Evolutionary conservation across 2,797 vertebrate genomes (phyloP), one percentile per base, ranked within the genome.

Genomic region (Momotus momota): DNA sequence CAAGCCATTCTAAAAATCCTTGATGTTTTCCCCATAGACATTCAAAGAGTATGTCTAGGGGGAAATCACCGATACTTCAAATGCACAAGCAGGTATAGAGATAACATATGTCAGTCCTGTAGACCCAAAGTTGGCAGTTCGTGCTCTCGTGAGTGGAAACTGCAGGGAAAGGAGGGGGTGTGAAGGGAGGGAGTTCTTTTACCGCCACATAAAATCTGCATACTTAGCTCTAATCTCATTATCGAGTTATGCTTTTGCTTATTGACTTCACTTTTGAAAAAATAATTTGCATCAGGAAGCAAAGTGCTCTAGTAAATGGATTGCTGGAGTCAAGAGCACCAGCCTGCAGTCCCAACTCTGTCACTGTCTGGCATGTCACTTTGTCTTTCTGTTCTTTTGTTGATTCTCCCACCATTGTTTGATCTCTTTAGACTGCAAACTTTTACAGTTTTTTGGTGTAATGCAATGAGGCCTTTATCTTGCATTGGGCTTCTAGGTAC

Each of bases 21-120:
- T 96, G 88, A 96, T 96, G 96, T 94, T 95, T 96, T 96, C 92
- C 92, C 92, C 72, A 92, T 72, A 95, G 95, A 78, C 88, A 57
- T 95, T 96, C 92, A 96, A 94, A 95, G 88, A 87, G 31, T 80
- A 29, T 91, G 93, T 96, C 96, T 96, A 85, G 78, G 54, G 90
- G 90, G 83, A 96, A 95, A 95, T 96, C 94, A 91, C 69, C 55
- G 65, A 46, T 52, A 90, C 88, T 96, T 95, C 93, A 94, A 96
- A 95, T 95, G 72, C 87, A 85, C 77, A 69, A 77, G 67, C 64
- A 74, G 49, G 60, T 86, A 61, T 89, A 94, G 83, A 93, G 88
- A 78, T 85, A 96, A 89, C 86, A 60, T 35, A 29, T 64, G 88
- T 92, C 91, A 96, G 26, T 93, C 88, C 80, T 64, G 9, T 46